These are phyloP conservation scores for Lemur catta DNA, from an alignment of 2,797 vertebrate genomes.

Conservation along the genomic window DNA sequence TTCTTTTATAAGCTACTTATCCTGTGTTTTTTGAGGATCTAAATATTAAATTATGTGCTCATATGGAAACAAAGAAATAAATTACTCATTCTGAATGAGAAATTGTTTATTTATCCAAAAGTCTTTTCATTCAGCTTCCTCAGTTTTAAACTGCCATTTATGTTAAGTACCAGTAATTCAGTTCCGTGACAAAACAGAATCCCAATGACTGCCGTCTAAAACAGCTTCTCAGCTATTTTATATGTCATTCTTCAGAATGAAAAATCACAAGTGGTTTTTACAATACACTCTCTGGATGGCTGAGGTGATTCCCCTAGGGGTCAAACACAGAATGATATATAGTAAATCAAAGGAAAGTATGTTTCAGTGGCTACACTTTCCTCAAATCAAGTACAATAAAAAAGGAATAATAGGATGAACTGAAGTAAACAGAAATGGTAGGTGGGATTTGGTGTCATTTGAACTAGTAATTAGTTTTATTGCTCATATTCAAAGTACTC, in stretches of 20 bases:
- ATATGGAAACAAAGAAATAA: constrained; percentile 72
- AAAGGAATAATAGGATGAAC: not conserved
- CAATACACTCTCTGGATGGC: not conserved
- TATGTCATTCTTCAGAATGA: not conserved
- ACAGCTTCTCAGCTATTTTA: not conserved
- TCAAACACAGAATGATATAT: not conserved
- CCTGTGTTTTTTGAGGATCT: constrained; percentile 58
- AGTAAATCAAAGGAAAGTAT: constrained; percentile 2
- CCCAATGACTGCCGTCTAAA: not conserved
- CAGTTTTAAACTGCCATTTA: constrained; percentile 2
- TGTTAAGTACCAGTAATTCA: not conserved
- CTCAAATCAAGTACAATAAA: not conserved
- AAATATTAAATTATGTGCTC: constrained; percentile 55
- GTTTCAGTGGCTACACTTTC: not conserved
- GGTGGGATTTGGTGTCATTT: not conserved
- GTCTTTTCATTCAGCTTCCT: constrained; percentile 2
- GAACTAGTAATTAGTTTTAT: not conserved
- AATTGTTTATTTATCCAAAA: not conserved
- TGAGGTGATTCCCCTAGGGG: not conserved
- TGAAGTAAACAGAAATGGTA: not conserved
- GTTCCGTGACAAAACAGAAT: not conserved
- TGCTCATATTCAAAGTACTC: not conserved
- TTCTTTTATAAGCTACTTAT: constrained; percentile 69
- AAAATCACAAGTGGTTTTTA: not conserved
- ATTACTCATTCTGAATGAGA: constrained; percentile 51